Evolutionary conservation across 2,888 invertebrate genomes (phyloP), one percentile per base, ranked within the genome.

Genomic region (Hirtodrosophila cameraria): DNA sequence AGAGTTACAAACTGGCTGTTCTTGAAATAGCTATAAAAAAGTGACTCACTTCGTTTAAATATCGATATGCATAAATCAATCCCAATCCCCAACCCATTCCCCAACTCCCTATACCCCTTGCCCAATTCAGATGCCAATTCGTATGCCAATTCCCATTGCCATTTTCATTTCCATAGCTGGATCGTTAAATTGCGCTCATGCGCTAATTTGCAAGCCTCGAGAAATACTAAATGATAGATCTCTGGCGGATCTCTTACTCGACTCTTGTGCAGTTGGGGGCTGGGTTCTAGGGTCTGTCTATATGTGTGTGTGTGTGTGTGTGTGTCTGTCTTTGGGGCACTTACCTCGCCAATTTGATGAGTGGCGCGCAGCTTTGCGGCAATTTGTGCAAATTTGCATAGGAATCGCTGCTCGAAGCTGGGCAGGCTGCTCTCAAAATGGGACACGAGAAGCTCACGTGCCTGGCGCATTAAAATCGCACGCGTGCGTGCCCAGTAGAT

Each of bases 381-480:
- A 60, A 94, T 92, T 75, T 91, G 90, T 12, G 93, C 91, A 39
- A 93, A 94, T 67, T 94, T 93, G 55, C 92, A 90, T 84, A 94
- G 92, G 90, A 94, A 94, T 65, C 93, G 92, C 67, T 91, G 91
- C 87, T 94, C 93, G 89, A 94, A 94, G 79, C 92, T 91, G 67
- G 91, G 91, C 83, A 94, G 88, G 89, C 93, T 93, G 39, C 94
- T 94, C 71, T 92, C 93, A 90, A 93, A 94, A 75, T 92, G 92
- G 87, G 93, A 93, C 46, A 94, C 93, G 76, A 94, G 92, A 62
- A 94, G 91, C 90, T 94, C 94, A 81, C 94, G 92, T 49, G 94
- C 94, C 91, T 94, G 94, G 52, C 94, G 92, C 76, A 94, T 92
- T 88, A 95, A 91, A 84, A 93, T 92, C 84, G 92, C 92, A 80